A percentile compares a stretch with the other conserved stretches of the same genome.
phyloP scores from a whole-genome alignment of 2,113 vertebrate genomes.

The Rhagologus leucostigma region DNA sequence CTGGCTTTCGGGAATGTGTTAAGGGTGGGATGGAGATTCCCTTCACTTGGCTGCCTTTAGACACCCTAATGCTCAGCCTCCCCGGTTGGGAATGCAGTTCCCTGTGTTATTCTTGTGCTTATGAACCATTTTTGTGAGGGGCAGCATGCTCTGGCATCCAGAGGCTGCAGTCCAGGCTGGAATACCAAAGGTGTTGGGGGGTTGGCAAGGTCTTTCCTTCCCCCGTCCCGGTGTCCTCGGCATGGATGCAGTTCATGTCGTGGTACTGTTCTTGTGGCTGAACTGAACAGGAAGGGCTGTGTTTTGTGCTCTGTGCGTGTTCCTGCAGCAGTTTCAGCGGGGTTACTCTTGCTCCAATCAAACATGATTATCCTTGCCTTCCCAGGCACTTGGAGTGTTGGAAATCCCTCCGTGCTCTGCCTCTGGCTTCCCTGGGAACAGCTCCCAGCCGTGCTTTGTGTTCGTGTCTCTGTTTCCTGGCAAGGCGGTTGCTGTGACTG shows the following conservation, averaged over 20 bases:
- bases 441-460: neutral
- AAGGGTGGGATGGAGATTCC: neutral
- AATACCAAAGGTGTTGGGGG: neutral
- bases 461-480: neutral
- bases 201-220: neutral
- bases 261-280: neutral
- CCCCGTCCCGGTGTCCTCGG: accelerated
- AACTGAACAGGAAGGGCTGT: neutral
- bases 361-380: neutral
- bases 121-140: neutral
- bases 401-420: neutral
- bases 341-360: neutral
- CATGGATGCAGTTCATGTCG: accelerated
- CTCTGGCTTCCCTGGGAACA: neutral
- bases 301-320: neutral
- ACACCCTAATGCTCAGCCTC: neutral
- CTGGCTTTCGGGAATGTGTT: neutral
- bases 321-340: neutral
- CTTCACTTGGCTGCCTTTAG: neutral
- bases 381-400: neutral
- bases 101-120: neutral
- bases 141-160: neutral
- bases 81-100: neutral
- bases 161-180: neutral
- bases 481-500: neutral